Evolutionary conservation across 2,888 invertebrate genomes (phyloP).

Genomic region (Pachycephus smyrnensis): DNA sequence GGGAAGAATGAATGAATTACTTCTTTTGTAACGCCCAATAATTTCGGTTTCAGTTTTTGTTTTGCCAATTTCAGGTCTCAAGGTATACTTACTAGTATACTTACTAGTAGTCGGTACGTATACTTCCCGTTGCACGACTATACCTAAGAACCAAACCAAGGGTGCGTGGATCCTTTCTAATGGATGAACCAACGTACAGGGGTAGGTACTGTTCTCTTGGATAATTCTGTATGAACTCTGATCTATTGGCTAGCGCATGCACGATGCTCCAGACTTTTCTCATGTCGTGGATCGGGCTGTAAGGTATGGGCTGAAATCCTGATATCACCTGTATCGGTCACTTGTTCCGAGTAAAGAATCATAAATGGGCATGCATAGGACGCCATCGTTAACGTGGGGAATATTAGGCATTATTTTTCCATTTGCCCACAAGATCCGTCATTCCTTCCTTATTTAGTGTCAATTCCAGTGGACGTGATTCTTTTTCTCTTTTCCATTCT

Average conservation of each 20-base stretch:
- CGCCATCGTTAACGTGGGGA: neutral
- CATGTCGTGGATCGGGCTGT: neutral
- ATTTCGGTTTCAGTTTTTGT: neutral
- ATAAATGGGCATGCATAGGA: neutral
- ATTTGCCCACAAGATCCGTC: neutral
- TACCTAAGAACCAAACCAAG: neutral
- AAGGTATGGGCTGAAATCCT: neutral
- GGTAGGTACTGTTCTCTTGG: neutral
- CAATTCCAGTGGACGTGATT: neutral
- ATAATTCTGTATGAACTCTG: neutral
- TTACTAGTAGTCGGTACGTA: neutral
- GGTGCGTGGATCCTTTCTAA: neutral
- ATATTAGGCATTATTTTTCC: constrained; percentile 1
- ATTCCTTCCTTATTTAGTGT: constrained; percentile 1
- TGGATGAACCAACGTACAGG: neutral
- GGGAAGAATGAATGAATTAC: neutral
- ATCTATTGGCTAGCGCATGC: neutral
- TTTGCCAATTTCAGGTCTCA: neutral
- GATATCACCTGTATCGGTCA: neutral
- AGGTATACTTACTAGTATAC: neutral
- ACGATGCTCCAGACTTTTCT: neutral
- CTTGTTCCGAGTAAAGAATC: neutral
- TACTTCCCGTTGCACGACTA: neutral
- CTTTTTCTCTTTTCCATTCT: constrained; percentile 10
- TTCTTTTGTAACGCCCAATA: neutral